Evolutionary conservation across 2,113 vertebrate genomes (phyloP), one percentile per base, ranked within the genome.

Genomic region (Butastur rufipennis): DNA sequence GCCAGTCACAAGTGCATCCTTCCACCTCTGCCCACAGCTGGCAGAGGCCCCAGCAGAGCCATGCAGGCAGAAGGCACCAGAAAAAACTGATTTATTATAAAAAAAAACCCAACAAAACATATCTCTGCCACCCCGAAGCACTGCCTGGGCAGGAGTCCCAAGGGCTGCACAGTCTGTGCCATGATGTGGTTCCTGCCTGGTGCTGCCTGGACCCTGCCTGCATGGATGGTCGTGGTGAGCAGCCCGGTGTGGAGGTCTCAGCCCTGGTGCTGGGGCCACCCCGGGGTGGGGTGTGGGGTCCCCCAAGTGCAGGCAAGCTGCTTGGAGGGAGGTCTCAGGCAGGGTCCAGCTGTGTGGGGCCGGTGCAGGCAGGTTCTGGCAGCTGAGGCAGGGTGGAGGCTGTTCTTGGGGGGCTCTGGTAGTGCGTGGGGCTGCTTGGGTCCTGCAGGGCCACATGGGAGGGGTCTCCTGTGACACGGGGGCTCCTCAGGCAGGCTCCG

Each of bases 361-460:
- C 19, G 63, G 16, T 9, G 27, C 38, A 16, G 34, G 34, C 52
- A 27, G 45, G 22, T 22, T 34, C 70, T 56, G 40, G 42, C 32
- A 74, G 78, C 27, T 29, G 40, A 36, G 6, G n/a, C 38, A 53
- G 62, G 3, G 31, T 1, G 11, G 48, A 53, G 6, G 18, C 11
- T 43, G 29, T 13, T 75, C 26, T 3, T 13, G 5, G 5, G 45
- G 6, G 12, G 4, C 10, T 83, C 55, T 10, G 11, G 86, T 56
- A 80, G 38, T 0, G 0, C 2, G 8, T 2, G 10, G 50, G 9
- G 56, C 11, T 38, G 22, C 38, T 77, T 29, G 31, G 7, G 20
- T 61, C 45, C 45, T 0, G 2, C 0, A 0, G 52, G 19, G 29
- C 48, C 32, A 17, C n/a, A 6, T 1, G 0, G 10, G 43, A 68